A percentile compares a stretch with the other conserved stretches of the same genome.
phyloP scores from a whole-genome alignment of 2,113 vertebrate genomes.

The Cavia aperea region DNA sequence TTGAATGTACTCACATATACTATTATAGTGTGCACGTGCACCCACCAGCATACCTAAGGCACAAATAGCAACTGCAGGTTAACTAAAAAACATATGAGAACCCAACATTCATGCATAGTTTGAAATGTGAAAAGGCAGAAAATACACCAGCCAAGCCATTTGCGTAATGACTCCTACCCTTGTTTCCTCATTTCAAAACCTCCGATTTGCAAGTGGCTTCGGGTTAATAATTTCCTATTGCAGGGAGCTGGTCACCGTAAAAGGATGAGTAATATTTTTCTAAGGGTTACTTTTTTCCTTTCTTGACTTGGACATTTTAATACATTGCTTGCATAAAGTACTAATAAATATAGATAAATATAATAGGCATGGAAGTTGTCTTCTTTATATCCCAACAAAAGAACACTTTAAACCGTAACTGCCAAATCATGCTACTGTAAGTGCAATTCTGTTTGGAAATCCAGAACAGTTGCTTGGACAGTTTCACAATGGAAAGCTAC shows the following conservation, averaged over 20 bases:
- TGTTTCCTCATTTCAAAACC: slow-evolving; percentile 20
- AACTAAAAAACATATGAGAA: neutral
- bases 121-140: slow-evolving; percentile 14
- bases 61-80: neutral
- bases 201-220: slow-evolving; percentile 16
- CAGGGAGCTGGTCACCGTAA: neutral
- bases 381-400: slow-evolving; percentile 21
- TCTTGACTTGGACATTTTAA: slow-evolving; percentile 14
- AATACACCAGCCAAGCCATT: neutral
- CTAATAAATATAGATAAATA: slow-evolving; percentile 17
- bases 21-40: neutral
- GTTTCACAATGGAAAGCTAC: neutral
- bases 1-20: neutral
- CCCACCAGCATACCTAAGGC: neutral
- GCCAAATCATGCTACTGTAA: neutral
- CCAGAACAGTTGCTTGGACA: neutral
- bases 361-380: neutral
- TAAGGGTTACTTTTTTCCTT: slow-evolving; percentile 52
- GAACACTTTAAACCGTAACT: neutral
- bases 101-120: neutral
- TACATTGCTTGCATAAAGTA: slow-evolving; percentile 16
- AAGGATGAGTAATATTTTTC: slow-evolving; percentile 54
- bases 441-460: neutral
- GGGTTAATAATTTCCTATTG: slow-evolving; percentile 50
- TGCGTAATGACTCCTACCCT: neutral